Base-by-base conservation (phyloP, 1,140 invertebrate species). In the Drosophila pallidifrons region DNA sequence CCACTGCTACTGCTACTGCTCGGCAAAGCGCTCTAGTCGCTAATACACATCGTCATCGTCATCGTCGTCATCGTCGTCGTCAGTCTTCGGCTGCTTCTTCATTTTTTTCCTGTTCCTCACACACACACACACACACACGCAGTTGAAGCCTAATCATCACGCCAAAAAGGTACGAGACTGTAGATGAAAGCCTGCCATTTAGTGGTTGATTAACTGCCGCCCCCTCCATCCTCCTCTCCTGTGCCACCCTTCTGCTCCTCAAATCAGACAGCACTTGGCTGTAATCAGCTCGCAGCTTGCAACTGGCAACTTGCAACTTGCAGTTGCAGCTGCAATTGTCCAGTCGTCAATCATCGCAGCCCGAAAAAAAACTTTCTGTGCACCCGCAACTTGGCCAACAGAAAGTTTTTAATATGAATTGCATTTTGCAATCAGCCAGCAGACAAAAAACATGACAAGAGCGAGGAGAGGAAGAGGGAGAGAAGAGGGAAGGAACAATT, bases 361-460 rank as follows among this genome's bases (percentile, higher is more conserved):
- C 32, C 15, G 35, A 60, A 68, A 72, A 72, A 52, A 41, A 49
- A 65, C 61, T 66, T 72, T 66, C 20, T 25, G 20, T 52, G 2
- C 28, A 25, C 35, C 51, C 78, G 57, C 51, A 82, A 79, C 80
- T 81, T 86, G 83, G 38, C 32, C 55, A 52, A 59, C 60, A 11
- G 52, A 85, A 83, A 85, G 82, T 85, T 75, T 72, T 72, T 72
- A 64, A 75, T 86, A 80, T 72, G 81, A 81, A 85, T 81, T 86
- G 81, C 81, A 85, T 86, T 85, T 76, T 78, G 82, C 75, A 86
- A 85, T 83, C 82, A 86, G 73, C 60, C 66, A 54, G 58, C n/a
- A 82, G 68, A 76, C 58, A 71, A 81, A 77, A 70, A 45, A 25
- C 20, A 25, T 25, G 20, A 25, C 20, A 25, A 25, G 20, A 25